Conservation (phyloP, 1,140 invertebrate species). For the Chionoecetes opilio region DNA sequence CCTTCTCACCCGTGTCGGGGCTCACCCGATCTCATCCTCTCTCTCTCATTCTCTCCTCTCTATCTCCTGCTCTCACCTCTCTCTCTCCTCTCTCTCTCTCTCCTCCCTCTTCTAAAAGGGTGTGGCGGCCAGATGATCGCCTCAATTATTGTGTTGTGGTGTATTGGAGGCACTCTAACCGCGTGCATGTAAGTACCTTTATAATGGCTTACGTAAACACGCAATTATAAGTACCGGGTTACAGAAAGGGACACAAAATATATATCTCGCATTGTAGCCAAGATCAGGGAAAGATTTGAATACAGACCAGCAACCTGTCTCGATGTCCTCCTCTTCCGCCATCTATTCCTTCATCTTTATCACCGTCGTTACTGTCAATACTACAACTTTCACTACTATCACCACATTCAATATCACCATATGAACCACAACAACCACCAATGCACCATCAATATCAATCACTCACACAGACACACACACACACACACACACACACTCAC, state of each 20-base stretch:
- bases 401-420: neutral
- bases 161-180: neutral
- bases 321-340: no score
- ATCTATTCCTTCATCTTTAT: neutral
- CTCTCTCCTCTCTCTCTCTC: no score
- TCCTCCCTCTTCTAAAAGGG: neutral
- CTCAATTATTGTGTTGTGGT: slow-evolving; percentile 9
- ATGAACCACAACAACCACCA: neutral
- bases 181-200: neutral
- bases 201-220: slow-evolving; percentile 9
- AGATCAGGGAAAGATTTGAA: neutral
- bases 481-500: no score
- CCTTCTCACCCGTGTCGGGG: no score
- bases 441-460: no score
- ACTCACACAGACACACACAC: no score
- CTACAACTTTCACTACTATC: neutral
- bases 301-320: neutral
- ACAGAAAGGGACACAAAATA: neutral
- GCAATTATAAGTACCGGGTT: neutral
- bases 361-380: no score
- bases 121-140: neutral
- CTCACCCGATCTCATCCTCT: no score
- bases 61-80: no score
- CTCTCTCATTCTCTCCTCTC: no score
- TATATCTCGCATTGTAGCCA: neutral